Base-by-base conservation (phyloP, 2,888 invertebrate genomes). In the Catocala fraxini region DNA sequence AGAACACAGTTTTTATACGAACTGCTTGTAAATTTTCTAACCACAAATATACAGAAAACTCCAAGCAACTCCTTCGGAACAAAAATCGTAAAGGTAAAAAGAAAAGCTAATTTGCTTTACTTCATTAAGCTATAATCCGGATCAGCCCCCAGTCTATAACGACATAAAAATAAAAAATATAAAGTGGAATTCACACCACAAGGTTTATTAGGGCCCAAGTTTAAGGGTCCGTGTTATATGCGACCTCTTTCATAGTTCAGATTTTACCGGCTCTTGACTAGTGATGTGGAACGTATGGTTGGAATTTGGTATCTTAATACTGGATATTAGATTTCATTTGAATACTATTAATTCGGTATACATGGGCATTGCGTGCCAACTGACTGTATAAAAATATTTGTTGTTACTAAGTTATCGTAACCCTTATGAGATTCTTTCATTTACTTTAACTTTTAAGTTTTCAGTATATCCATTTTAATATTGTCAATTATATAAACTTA, bases 161-260 rank as follows among this genome's bases (percentile, higher is more conserved):
- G 61, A 72, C 62, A 72, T 75, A 72, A 75, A 70, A 65, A 56
- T 49, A 73, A 68, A 75, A 72, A 60, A 57, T 62, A 55, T n/a
- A 63, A 72, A 72, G 69, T 75, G 57, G 57, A 73, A 49, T 75
- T 63, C 13, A 43, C 58, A 47, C 64, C 58, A 49, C 41, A 65
- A 68, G 58, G 65, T 73, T 73, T 73, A 73, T 75, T 69, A 75
- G 54, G 70, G 49, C 55, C 47, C 47, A 61, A 68, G 65, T 63
- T 72, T 75, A 75, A 75, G 59, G 56, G 56, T 46, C 53, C 62
- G 56, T 75, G 58, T 72, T 72, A 73, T 59, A 54, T 34, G 69
- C 43, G 70, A 75, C 69, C 76, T 65, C 65, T 61, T 60, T 72
- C 65, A 63, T 65, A 52, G 62, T 65, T 72, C 64, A 72, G 73